Evolutionary conservation across 2,113 vertebrate genomes (phyloP).

Genomic region (Albula glossodonta): DNA sequence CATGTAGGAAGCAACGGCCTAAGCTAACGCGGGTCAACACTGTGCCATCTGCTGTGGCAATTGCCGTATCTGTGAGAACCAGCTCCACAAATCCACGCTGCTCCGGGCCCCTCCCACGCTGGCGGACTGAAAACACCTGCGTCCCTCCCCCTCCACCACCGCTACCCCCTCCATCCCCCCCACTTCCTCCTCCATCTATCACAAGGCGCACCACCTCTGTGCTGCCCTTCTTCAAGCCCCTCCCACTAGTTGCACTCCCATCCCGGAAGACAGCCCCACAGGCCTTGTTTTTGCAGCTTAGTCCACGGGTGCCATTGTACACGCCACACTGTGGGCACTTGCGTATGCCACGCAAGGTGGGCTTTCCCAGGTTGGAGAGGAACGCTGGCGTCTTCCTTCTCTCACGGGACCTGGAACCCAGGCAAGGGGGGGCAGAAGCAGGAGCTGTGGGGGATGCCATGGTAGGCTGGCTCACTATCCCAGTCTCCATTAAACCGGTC

Average conservation of each 20-base stretch:
- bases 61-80: conserved; percentile 76
- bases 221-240: conserved; percentile 52
- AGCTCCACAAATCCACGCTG: conserved; percentile 85
- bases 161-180: conserved; percentile 54
- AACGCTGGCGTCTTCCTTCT: conserved; percentile 78
- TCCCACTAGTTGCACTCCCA: conserved; percentile 31
- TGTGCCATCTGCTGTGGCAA: conserved; percentile 77
- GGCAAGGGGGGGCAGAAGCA: conserved; percentile 22
- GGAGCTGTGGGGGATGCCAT: conserved; percentile 21
- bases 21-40: conserved; percentile 81
- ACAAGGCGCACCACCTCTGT: conserved; percentile 79
- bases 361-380: conserved; percentile 86
- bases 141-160: conserved; percentile 39
- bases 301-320: conserved; percentile 88
- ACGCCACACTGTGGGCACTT: conserved; percentile 87
- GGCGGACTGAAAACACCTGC: conserved; percentile 85
- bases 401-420: conserved; percentile 51
- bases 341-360: conserved; percentile 85
- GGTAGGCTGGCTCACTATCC: conserved; percentile 34
- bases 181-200: conserved; percentile 62
- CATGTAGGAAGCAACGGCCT: conserved; percentile 80
- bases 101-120: conserved; percentile 73
- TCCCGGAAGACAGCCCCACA: conserved; percentile 84
- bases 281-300: conserved; percentile 93
- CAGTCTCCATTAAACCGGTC: conserved; percentile 49